phyloP scores from a whole-genome alignment of 2,113 vertebrate genomes.

The Hippocampus guttulatus region DNA sequence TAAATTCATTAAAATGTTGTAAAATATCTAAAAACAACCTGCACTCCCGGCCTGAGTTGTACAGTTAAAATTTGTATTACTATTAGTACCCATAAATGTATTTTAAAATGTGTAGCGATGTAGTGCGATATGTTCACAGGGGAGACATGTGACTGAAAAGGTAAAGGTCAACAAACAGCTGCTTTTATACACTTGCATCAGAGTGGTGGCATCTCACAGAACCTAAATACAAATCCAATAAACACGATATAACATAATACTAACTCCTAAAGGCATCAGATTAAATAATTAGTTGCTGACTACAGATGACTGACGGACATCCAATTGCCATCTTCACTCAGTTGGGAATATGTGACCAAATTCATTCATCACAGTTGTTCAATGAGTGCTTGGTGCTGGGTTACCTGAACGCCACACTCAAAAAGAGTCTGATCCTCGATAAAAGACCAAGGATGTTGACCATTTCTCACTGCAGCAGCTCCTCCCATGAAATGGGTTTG shows the following conservation, averaged over 20 bases:
- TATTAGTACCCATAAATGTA: slow-evolving; percentile 8
- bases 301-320: background rate
- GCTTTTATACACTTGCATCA: background rate
- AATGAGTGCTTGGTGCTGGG: slow-evolving; percentile 10
- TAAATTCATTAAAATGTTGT: background rate
- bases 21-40: slow-evolving; percentile 1
- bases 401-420: slow-evolving; percentile 16
- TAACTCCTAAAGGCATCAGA: slow-evolving; percentile 25
- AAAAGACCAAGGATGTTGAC: background rate
- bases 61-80: slow-evolving; percentile 13
- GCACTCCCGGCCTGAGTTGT: slow-evolving; percentile 10
- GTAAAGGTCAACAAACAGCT: background rate
- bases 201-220: slow-evolving; percentile 3
- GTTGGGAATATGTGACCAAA: slow-evolving; percentile 11
- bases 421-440: slow-evolving; percentile 3
- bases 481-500: slow-evolving; percentile 97
- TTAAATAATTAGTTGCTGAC: slow-evolving; percentile 28
- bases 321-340: slow-evolving; percentile 11
- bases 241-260: slow-evolving; percentile 11
- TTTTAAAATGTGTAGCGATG: slow-evolving; percentile 28
- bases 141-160: slow-evolving; percentile 26
- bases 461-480: slow-evolving; percentile 84
- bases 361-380: slow-evolving; percentile 20
- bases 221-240: background rate
- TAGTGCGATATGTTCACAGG: slow-evolving; percentile 30